Base-by-base conservation (phyloP, 2,888 invertebrate genomes). In the Rhamnusium bicolor region DNA sequence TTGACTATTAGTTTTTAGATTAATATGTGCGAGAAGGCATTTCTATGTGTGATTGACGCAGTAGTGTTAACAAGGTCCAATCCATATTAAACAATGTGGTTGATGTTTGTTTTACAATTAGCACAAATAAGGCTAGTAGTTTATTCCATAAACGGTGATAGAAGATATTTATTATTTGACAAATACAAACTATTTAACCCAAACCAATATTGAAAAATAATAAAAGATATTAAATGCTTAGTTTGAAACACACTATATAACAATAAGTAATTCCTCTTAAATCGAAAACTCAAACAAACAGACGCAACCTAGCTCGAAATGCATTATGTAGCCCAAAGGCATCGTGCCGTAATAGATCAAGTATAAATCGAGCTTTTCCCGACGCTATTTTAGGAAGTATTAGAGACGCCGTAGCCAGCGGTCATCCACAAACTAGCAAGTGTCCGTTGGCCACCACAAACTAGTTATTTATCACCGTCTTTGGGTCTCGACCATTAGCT, bases 401-500 rank as follows among this genome's bases (percentile, higher is more conserved):
- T 75, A 77, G 73, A 74, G 40, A n/a, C 75, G 73, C 74, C 73
- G 76, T 80, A 79, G 79, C 81, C 81, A 53, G 81, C 80, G 83
- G 82, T 80, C 81, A 82, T 82, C 82, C 82, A 69, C 82, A 84
- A 84, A 83, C 82, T 82, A 82, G 81, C 80, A 81, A 82, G 81
- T 81, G 82, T 81, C 82, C 82, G 79, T 79, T 72, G 74, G 76
- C 78, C 71, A 73, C 81, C 81, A 75, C 80, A 81, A 81, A 80
- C 82, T 80, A 80, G 83, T 85, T 85, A 86, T 85, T 86, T 86
- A 85, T 85, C 82, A 82, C 81, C 83, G 83, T 85, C 84, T 84
- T 84, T 81, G 78, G 81, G 80, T 81, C 76, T 68, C 69, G 75
- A 74, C 80, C 84, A 83, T 84, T 84, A 85, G 84, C 84, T 83